phyloP scores from a whole-genome alignment of 2,113 vertebrate genomes.

The human region DNA sequence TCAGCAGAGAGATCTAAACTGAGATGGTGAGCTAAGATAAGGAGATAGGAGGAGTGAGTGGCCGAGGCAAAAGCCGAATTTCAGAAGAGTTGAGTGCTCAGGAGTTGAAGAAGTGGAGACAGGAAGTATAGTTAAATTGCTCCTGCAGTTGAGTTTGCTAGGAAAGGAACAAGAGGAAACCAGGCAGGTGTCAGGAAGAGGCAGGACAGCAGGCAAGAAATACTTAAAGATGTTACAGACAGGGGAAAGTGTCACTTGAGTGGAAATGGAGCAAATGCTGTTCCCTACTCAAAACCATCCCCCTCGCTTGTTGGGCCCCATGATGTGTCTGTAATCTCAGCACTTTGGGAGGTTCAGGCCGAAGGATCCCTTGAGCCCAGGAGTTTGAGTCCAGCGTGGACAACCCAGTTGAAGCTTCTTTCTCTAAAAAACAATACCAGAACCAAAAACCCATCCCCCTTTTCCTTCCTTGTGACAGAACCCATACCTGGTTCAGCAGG shows the following conservation, averaged over 20 bases:
- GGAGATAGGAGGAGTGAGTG: background rate
- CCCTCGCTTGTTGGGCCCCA: background rate
- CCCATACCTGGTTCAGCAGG: background rate
- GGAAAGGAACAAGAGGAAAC: background rate
- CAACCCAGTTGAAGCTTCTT: too few relatives aligned
- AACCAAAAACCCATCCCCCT: background rate
- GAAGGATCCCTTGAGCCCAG: background rate
- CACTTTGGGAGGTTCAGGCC: background rate
- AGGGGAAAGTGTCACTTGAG: background rate
- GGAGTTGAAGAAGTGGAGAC: background rate
- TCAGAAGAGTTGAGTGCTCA: background rate
- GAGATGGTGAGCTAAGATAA: background rate
- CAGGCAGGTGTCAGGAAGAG: background rate
- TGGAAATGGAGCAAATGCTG: background rate
- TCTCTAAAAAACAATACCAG: too few relatives aligned
- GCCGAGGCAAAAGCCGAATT: background rate
- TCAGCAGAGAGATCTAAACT: background rate
- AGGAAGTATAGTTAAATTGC: background rate
- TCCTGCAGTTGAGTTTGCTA: background rate
- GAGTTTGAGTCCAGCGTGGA: background rate
- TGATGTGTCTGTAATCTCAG: background rate
- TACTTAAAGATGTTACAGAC: background rate
- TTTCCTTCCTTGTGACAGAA: background rate
- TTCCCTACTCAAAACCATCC: background rate
- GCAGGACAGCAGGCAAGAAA: background rate